Evolutionary conservation across 1,140 invertebrate genomes (phyloP), one percentile per base, ranked within the genome.

Genomic region (Dendroctonus ponderosae): DNA sequence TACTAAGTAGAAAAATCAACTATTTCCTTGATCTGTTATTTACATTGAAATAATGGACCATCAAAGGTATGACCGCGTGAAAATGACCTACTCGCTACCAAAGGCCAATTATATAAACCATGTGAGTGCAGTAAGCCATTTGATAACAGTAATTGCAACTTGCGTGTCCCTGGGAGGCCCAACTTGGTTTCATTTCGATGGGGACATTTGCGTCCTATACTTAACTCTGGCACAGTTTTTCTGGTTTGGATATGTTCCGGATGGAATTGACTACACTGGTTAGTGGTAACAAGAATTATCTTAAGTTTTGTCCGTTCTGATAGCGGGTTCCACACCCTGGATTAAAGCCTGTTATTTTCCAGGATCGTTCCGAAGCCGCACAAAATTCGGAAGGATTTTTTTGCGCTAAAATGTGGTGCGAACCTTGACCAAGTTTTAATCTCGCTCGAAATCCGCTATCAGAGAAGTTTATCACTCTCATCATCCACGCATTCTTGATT

Each of bases 161-260:
- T 75, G 75, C 51, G 78, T 78, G 76, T 77, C 77, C 0, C 48
- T 79, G 43, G 77, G 76, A 15, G 72, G 77, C 58, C 61, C 77
- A 42, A 70, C 72, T 52, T 79, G 78, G 78, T 79, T 79, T 71
- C 58, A 60, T 7, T 76, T 79, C 8, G 62, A 69, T 41, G 74
- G 75, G n/a, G 64, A 68, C 52, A 68, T 72, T 37, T 77, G 76
- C 67, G 66, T 74, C 39, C 75, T 73, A 15, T 72, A 77, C 63
- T 60, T 79, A 37, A 72, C 76, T 37, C 40, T 79, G n/a, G 71
- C 72, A 37, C 67, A 76, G 61, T 79, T 79, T 65, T 79, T 79
- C 60, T 77, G 75, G 73, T 79, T 77, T 72, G 76, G 77, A 7
- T 77, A 75, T 58, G 44, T 71, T 15, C 49, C 66, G 52, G 59